Evolutionary conservation across 2,888 invertebrate genomes (phyloP).

Genomic region (Gastracanthus pulcherrimus): DNA sequence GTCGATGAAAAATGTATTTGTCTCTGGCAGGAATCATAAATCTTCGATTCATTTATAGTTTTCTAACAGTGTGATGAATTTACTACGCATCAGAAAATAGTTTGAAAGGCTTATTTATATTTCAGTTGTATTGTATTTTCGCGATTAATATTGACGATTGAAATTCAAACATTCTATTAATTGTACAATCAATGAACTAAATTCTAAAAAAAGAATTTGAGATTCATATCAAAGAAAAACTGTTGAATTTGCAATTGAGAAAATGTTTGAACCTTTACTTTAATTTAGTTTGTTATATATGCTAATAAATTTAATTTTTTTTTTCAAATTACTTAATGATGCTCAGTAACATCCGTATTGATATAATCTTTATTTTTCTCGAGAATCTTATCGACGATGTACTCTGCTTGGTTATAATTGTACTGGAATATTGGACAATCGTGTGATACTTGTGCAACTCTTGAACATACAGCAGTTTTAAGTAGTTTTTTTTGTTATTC

Average conservation of each 20-base stretch:
- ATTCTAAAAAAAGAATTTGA: not conserved
- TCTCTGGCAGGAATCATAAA: conserved; percentile 58
- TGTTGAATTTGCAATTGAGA: not conserved
- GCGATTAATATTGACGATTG: not conserved
- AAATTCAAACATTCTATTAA: conserved; percentile 24
- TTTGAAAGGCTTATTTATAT: conserved; percentile 6
- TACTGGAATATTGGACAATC: conserved; percentile 57
- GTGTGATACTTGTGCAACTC: conserved; percentile 50
- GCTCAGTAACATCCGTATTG: conserved; percentile 5
- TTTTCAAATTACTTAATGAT: conserved; percentile 40
- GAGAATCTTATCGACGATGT: conserved; percentile 37
- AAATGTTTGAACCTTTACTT: conserved; percentile 10
- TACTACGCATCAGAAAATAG: conserved; percentile 32
- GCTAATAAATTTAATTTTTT: not conserved
- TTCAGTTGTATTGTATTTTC: not conserved
- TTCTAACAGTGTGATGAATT: conserved; percentile 13
- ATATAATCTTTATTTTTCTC: conserved; percentile 18
- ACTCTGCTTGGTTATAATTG: conserved; percentile 47
- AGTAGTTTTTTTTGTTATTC: conserved; percentile 26
- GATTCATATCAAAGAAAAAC: not conserved
- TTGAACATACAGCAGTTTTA: conserved; percentile 45
- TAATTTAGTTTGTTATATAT: not conserved
- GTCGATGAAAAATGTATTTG: conserved; percentile 57
- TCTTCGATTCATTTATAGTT: conserved; percentile 49
- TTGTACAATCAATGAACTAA: not conserved